Percentiles rank a stretch among this genome's conserved stretches.
Evolutionary conservation across 2,888 invertebrate species (phyloP).

Genomic region (Cataglyphis albicans): DNA sequence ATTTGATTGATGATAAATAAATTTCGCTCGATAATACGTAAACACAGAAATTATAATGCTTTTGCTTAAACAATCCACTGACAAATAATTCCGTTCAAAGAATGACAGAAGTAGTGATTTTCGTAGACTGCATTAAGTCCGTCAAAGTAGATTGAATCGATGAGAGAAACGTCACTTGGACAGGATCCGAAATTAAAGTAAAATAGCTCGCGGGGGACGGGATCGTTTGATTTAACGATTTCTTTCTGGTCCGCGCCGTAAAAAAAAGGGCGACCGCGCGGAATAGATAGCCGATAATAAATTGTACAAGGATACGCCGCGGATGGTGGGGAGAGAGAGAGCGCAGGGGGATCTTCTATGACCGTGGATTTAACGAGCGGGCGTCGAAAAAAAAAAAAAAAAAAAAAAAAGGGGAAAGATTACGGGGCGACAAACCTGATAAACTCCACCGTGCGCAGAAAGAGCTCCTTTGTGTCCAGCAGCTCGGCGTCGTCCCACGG

Average conservation of each 20-base stretch:
- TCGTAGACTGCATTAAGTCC: conserved; percentile 8
- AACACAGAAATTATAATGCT: not conserved
- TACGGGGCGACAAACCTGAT: conserved; percentile 87
- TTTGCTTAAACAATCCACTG: not conserved
- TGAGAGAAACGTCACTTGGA: conserved; percentile 1
- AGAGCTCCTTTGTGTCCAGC: conserved; percentile 98
- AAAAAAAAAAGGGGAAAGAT: not conserved
- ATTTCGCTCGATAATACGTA: not conserved
- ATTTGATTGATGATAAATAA: conserved; percentile 10
- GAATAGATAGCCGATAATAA: conserved; percentile 50
- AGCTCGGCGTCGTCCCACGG: conserved; percentile 97
- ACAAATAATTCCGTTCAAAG: not conserved
- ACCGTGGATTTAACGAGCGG: conserved; percentile 22
- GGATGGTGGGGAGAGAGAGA: not conserved
- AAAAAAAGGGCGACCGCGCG: conserved; percentile 16
- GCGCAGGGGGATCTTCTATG: not conserved
- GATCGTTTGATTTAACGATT: conserved; percentile 32
- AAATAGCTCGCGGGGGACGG: conserved; percentile 14
- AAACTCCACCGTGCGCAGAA: conserved; percentile 97
- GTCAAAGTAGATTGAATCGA: not conserved
- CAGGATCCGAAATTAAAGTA: conserved; percentile 22
- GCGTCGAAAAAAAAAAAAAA: not conserved
- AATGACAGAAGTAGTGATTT: not conserved
- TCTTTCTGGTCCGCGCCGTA: not conserved
- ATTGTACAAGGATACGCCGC: conserved; percentile 2